A percentile compares a stretch with the other conserved stretches of the same genome.
phyloP scores from a whole-genome alignment of 2,888 invertebrate genomes.

The Periphyllus acericola region DNA sequence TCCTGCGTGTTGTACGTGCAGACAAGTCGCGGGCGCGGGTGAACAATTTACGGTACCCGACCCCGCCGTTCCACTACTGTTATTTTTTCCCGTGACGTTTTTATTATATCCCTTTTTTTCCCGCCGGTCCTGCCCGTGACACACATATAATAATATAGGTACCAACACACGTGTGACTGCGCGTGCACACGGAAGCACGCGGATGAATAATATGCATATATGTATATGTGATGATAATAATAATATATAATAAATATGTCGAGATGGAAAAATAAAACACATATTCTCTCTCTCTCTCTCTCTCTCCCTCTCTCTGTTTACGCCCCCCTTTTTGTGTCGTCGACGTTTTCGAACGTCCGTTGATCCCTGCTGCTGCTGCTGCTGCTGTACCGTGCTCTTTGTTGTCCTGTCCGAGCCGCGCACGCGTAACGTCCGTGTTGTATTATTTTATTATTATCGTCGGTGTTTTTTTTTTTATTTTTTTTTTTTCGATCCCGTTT shows the following conservation, averaged over 20 bases:
- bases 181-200: not conserved
- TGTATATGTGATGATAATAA: not conserved
- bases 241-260: not conserved
- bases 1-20: not conserved
- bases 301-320: not conserved
- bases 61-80: conserved; percentile 19
- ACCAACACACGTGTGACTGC: not conserved
- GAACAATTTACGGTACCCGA: conserved; percentile 10
- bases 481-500: not conserved
- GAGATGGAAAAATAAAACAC: not conserved
- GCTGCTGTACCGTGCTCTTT: not conserved
- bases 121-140: conserved; percentile 14
- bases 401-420: not conserved
- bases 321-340: not conserved
- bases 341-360: not conserved
- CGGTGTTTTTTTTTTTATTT: not conserved
- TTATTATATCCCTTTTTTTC: conserved; percentile 49
- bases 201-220: not conserved
- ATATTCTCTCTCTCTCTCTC: not conserved
- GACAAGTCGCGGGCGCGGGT: not conserved
- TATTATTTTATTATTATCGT: not conserved
- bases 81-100: conserved; percentile 39
- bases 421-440: not conserved
- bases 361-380: not conserved
- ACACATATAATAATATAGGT: not conserved